A percentile compares a stretch with the other conserved stretches of the same genome.
Evolutionary conservation across 2,797 vertebrate genomes (phyloP).

Genomic region (Coreius guichenoti): DNA sequence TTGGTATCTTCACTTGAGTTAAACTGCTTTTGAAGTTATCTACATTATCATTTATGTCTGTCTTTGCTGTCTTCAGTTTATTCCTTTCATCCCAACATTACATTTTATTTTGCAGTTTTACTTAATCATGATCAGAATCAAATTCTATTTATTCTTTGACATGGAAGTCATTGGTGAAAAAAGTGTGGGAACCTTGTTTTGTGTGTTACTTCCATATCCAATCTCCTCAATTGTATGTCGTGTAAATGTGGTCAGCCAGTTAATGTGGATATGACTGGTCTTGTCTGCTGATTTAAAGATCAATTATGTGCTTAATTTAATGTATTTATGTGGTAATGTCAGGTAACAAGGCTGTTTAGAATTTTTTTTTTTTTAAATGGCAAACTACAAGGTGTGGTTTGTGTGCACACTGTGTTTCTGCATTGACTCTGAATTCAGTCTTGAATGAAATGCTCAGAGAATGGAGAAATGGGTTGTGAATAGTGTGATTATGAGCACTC

Average conservation of each 20-base stretch:
- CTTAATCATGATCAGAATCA: background rate
- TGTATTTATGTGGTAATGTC: background rate
- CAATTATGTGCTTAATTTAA: background rate
- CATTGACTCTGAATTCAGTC: slow-evolving; percentile 5
- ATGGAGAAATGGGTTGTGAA: background rate
- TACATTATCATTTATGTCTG: background rate
- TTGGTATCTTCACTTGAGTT: background rate
- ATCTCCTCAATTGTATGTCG: background rate
- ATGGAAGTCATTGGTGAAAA: background rate
- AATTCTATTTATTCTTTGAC: background rate
- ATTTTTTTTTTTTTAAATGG: background rate
- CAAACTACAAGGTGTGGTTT: slow-evolving; percentile 31
- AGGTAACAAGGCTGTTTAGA: slow-evolving; percentile 9
- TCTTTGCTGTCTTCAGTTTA: background rate
- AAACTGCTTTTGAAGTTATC: slow-evolving; percentile 17
- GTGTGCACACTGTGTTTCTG: background rate
- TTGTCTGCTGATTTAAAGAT: background rate
- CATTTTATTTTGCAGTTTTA: background rate
- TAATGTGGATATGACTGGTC: background rate
- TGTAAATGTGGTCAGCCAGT: background rate
- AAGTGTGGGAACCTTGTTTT: slow-evolving; percentile 2
- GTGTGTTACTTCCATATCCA: background rate
- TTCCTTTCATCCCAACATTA: background rate
- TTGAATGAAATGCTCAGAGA: background rate
- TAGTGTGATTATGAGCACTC: background rate